Base-by-base conservation (phyloP, 2,888 invertebrate genomes). In the Lypha dubia region DNA sequence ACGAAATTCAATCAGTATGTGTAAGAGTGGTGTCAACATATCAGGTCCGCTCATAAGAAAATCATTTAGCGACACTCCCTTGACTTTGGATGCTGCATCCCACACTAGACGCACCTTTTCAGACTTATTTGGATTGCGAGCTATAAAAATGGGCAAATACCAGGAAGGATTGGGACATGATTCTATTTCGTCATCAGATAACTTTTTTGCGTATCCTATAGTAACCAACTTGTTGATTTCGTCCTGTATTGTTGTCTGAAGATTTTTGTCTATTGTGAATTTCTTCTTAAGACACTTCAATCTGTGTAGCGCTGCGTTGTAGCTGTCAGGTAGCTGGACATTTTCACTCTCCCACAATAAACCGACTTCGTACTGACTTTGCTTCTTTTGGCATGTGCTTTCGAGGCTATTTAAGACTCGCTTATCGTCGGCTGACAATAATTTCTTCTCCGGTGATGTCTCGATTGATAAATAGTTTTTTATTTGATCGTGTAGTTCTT, bases 311-410 rank as follows among this genome's bases (percentile, higher is more conserved):
- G 79, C 79, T 9, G 49, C 63, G 9, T 75, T 56, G 24, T 76
- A 79, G 38, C 83, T 86, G 3, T 82, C 65, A 8, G 82, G 84
- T 56, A 82, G 70, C 49, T n/a, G 58, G 44, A 44, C 56, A 53
- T 60, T 46, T n/a, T 79, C 70, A n/a, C 60, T 17, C 15, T 79
- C 81, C 85, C 82, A 85, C n/a, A 80, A 75, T 17, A 81, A 20
- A 41, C 81, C 79, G 15, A 73, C 46, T 65, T 84, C 79, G 46
- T 53, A 81, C 24, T 20, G 22, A 24, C 32, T 13, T 13, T 56
- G 13, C 17, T 22, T 44, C 17, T 75, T 81, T 5, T 11, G 28
- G 20, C 58, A 63, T 3, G 81, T 85, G 3, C n/a, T n/a, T n/a
- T n/a, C n/a, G n/a, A n/a, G n/a, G n/a, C n/a, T n/a, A n/a, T n/a